Percentiles rank a stretch among this genome's conserved stretches.
phyloP scores from a whole-genome alignment of 2,888 invertebrate genomes.

The Morpho helenor region DNA sequence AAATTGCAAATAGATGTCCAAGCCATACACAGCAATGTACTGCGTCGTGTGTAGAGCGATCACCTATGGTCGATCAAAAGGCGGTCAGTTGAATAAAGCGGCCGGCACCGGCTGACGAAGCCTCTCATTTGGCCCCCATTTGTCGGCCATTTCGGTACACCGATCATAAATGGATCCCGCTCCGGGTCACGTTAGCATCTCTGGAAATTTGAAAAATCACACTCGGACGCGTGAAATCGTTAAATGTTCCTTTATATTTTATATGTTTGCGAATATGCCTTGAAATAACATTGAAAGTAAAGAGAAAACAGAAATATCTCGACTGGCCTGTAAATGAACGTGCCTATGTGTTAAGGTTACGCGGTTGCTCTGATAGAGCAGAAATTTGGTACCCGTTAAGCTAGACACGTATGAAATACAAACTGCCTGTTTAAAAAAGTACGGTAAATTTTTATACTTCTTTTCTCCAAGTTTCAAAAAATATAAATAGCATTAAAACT shows the following conservation, averaged over 20 bases:
- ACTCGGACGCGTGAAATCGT: constrained; percentile 70
- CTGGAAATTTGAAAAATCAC: constrained; percentile 76
- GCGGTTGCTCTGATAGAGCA: no score
- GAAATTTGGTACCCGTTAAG: no score
- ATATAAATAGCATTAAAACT: no score
- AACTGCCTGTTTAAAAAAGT: no score
- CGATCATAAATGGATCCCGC: constrained; percentile 77
- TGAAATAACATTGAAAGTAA: background rate
- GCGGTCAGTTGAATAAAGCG: constrained; percentile 54
- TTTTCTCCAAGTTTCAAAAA: no score
- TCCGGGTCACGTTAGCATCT: constrained; percentile 74
- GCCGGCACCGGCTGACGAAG: constrained; percentile 69
- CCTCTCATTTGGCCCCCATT: constrained; percentile 79
- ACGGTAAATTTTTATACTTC: no score
- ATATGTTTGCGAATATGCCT: constrained; percentile 8
- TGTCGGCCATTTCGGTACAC: constrained; percentile 78
- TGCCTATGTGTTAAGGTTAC: no score
- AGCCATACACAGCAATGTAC: constrained; percentile 21
- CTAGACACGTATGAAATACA: no score
- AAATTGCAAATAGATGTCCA: background rate
- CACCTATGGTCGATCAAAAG: constrained; percentile 40
- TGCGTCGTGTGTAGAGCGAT: background rate
- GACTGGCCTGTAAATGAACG: no score
- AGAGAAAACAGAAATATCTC: background rate
- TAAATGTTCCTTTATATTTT: constrained; percentile 29